phyloP scores from a whole-genome alignment of 2,113 vertebrate species.

The Xenopus laevis region DNA sequence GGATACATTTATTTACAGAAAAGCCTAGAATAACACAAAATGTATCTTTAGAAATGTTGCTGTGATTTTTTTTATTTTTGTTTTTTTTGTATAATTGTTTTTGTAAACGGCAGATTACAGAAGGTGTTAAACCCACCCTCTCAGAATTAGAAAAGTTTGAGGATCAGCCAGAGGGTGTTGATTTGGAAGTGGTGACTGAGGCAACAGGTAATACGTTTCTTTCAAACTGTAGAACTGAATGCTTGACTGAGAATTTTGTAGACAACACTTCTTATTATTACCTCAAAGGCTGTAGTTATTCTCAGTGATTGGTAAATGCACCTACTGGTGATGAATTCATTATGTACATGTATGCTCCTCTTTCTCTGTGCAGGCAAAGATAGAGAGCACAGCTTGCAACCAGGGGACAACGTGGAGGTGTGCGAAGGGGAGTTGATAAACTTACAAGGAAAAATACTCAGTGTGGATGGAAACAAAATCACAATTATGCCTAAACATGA shows the following conservation, averaged over 20 bases:
- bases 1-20: too few relatives aligned
- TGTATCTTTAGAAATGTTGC: not conserved
- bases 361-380: conserved; percentile 75
- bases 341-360: too few relatives aligned
- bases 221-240: too few relatives aligned
- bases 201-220: conserved; percentile 66
- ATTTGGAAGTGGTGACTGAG: conserved; percentile 93
- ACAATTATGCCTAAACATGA: conserved; percentile 96
- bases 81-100: too few relatives aligned
- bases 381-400: conserved; percentile 90
- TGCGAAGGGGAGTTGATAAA: conserved; percentile 95
- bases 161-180: conserved; percentile 92
- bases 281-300: too few relatives aligned
- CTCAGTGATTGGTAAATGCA: not conserved
- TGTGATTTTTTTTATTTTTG: not conserved
- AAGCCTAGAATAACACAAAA: too few relatives aligned
- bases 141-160: conserved; percentile 95
- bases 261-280: rapidly evolving
- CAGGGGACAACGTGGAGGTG: conserved; percentile 93
- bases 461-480: conserved; percentile 93
- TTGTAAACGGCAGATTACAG: conserved; percentile 78
- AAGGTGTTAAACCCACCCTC: conserved; percentile 90
- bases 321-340: not conserved
- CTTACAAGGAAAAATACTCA: conserved; percentile 91
- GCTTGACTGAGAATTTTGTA: not conserved